Conservation (phyloP, 2,888 invertebrate species). For the Alcis repandata region DNA sequence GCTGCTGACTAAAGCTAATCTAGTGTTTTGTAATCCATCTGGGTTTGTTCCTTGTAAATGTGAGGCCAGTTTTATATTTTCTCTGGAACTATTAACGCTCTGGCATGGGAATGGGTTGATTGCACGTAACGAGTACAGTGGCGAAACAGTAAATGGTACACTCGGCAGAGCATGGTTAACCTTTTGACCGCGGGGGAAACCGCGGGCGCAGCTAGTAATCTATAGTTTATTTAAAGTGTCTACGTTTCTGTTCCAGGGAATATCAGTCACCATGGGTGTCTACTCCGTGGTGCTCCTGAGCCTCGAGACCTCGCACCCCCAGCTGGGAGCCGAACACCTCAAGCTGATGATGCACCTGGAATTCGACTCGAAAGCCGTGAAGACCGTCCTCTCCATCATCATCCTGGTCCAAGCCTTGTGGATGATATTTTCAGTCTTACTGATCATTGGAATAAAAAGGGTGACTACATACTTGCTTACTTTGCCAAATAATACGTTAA, state of each 20-base stretch:
- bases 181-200: too few species aligned
- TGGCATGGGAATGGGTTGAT: too few species aligned
- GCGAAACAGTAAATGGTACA: too few species aligned
- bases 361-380: constrained; percentile 37
- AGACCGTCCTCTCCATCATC: constrained; percentile 35
- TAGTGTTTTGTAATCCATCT: background rate
- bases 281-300: constrained; percentile 22
- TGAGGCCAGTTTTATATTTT: too few species aligned
- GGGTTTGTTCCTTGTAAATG: too few species aligned
- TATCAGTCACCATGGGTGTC: constrained; percentile 1
- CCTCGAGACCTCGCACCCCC: background rate
- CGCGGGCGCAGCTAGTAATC: too few species aligned
- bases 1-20: too few species aligned
- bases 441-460: constrained; percentile 51
- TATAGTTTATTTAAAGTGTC: too few species aligned
- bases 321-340: constrained; percentile 17
- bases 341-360: constrained; percentile 31
- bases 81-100: too few species aligned
- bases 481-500: too few species aligned
- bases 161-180: too few species aligned
- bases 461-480: constrained; percentile 37
- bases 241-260: constrained; percentile 20
- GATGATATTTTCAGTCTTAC: constrained; percentile 49
- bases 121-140: too few species aligned
- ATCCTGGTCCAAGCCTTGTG: constrained; percentile 41